Evolutionary conservation across 2,888 invertebrate genomes (phyloP), one percentile per base, ranked within the genome.

Genomic region (Lepas anatifera): DNA sequence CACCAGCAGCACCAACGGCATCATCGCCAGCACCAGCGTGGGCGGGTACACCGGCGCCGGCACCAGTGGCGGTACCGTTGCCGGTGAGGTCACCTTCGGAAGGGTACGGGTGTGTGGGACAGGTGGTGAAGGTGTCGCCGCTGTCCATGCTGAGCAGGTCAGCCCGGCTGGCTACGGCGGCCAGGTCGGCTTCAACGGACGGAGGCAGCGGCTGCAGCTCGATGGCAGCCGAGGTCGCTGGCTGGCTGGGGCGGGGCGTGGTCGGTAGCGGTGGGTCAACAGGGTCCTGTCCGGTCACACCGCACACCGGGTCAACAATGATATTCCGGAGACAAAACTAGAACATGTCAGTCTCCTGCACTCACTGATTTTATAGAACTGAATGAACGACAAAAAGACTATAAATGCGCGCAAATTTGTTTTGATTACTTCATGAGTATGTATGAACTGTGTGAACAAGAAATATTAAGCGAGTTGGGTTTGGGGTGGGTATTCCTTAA

Each of bases 121-220:
- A 95, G 83, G 93, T 95, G 81, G 93, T 93, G 83, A 93, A 96
- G 76, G 95, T 95, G 82, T 95, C 95, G 78, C 93, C 89, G 83
- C 93, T 89, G 83, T 85, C 84, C 71, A 84, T 82, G 78, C 82
- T 82, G 58, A 82, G 82, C 66, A 81, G 78, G 72, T 82, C 82
- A n/a, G 29, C 52, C 6, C n/a, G 16, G 29, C 16, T 32, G 52
- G 27, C 29, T 29, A 25, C 8, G 52, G 16, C 52, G 27, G 52
- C 27, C 8, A 27, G 27, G 7, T 13, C 52, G 11, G 13, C 29
- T 18, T 27, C 58, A 10, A 35, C 22, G 11, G 18, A 32, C 41
- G 52, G 16, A 7, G 32, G 52, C 58, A 52, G 29, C 11, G 58
- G 16, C 32, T 35, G 58, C 58, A 58, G 58, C 58, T 58, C 58